Conservation (phyloP, 2,888 invertebrate genomes). For the Leptura quadrifasciata region DNA sequence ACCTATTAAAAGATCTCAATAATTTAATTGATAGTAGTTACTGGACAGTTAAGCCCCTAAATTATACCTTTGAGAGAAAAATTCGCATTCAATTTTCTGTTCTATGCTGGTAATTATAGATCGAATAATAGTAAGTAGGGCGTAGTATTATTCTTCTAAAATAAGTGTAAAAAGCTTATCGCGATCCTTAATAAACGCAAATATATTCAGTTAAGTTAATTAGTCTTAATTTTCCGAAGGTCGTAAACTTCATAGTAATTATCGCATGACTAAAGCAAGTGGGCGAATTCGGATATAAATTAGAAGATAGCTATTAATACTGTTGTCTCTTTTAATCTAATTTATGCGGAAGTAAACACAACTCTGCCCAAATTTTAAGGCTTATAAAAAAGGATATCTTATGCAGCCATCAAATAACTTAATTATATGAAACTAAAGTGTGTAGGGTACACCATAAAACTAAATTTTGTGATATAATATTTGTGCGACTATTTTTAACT, state of each 20-base stretch:
- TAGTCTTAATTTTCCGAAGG: not conserved
- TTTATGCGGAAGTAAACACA: not conserved
- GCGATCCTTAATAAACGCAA: not conserved
- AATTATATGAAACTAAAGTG: too few relatives aligned
- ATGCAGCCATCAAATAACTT: too few relatives aligned
- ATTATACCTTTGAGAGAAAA: conserved; percentile 3
- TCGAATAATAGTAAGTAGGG: not conserved
- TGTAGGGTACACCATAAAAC: too few relatives aligned
- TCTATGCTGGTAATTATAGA: not conserved
- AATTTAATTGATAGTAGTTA: conserved; percentile 26
- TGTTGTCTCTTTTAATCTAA: not conserved
- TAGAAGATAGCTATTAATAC: not conserved
- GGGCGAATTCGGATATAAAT: conserved; percentile 2
- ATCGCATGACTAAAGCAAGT: not conserved
- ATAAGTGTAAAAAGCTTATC: not conserved
- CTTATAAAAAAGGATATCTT: too few relatives aligned
- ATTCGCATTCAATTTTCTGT: not conserved
- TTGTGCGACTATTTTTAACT: too few relatives aligned
- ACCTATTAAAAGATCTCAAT: conserved; percentile 20
- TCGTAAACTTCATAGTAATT: not conserved
- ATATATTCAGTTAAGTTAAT: not conserved
- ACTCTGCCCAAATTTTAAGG: not conserved
- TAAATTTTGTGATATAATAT: too few relatives aligned
- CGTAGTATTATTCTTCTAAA: not conserved
- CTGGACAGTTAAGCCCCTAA: not conserved